A percentile compares a stretch with the other conserved stretches of the same genome.
These are phyloP conservation scores for Tachysurus vachellii DNA, from an alignment of 2,113 vertebrate genomes.

Conservation along the genomic window DNA sequence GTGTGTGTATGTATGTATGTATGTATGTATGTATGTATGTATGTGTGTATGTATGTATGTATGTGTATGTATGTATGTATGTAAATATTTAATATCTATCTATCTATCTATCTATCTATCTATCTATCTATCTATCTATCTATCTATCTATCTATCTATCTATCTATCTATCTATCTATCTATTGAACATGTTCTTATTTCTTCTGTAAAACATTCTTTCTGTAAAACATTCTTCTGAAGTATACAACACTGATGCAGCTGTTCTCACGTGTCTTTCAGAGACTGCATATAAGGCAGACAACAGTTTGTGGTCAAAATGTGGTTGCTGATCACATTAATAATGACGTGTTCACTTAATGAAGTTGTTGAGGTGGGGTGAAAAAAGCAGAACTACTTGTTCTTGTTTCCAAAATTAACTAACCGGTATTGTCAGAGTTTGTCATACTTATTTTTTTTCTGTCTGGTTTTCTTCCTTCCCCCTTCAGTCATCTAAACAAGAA, in stretches of 20 bases:
- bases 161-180: not conserved
- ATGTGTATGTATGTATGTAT: no score
- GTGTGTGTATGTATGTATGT: no score
- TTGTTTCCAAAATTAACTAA: conserved; percentile 20
- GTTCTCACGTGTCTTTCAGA: conserved; percentile 28
- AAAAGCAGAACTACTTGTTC: conserved; percentile 32
- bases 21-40: no score
- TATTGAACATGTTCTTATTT: not conserved
- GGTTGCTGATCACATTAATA: conserved; percentile 18
- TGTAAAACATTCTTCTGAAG: not conserved
- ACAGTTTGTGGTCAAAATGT: conserved; percentile 34
- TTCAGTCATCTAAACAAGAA: not conserved
- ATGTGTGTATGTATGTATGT: no score
- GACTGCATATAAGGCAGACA: conserved; percentile 32
- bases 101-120: no score
- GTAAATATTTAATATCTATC: no score
- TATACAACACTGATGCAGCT: not conserved
- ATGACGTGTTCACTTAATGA: conserved; percentile 23
- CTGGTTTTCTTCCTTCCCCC: conserved; percentile 11
- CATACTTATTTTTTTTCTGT: not conserved
- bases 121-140: not conserved
- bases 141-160: not conserved
- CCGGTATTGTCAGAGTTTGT: not conserved
- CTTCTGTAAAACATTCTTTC: not conserved
- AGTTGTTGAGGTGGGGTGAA: conserved; percentile 34